Percentiles rank a stretch among this genome's conserved stretches.
Conservation (phyloP, 2,113 vertebrate species). For the Eira barbara region DNA sequence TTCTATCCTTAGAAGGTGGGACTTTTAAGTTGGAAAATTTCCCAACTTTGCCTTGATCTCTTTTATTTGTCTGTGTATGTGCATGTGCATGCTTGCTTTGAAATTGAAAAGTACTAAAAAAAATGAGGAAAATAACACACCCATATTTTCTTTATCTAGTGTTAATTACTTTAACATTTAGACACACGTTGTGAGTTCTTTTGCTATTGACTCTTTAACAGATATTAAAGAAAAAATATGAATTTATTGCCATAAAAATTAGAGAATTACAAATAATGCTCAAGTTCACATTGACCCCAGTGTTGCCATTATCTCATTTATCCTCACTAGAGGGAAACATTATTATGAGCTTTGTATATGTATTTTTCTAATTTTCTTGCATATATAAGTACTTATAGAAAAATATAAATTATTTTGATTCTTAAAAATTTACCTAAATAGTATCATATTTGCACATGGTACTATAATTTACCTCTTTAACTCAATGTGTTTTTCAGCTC, state of each 20-base stretch:
- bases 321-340: background rate
- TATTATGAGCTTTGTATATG: background rate
- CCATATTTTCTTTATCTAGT: background rate
- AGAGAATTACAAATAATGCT: background rate
- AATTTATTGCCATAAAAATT: background rate
- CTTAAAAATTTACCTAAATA: background rate
- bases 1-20: background rate
- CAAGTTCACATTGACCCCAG: background rate
- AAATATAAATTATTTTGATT: background rate
- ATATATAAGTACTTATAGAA: background rate
- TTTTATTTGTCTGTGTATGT: background rate
- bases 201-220: background rate
- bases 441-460: background rate
- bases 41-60: background rate
- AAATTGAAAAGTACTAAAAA: background rate
- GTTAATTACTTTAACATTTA: background rate
- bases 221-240: background rate
- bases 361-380: background rate
- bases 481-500: background rate
- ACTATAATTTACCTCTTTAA: background rate
- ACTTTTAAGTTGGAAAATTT: background rate
- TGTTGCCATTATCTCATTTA: background rate
- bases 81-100: background rate
- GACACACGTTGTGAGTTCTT: background rate
- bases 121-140: background rate